Evolutionary conservation across 2,888 invertebrate genomes (phyloP).

Genomic region (Diarsia mendica): DNA sequence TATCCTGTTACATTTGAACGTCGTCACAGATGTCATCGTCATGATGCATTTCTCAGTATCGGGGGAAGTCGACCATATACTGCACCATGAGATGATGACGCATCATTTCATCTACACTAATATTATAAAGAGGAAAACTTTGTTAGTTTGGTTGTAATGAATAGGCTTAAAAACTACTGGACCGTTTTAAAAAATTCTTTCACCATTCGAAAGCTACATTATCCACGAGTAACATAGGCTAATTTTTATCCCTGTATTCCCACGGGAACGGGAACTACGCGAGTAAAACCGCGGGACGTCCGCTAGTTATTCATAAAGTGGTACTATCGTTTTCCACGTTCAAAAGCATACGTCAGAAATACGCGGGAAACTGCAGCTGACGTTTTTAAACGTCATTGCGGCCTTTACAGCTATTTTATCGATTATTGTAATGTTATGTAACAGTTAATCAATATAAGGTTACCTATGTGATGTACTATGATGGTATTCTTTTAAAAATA

Average conservation of each 20-base stretch:
- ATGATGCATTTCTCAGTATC: background rate
- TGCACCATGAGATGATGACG: background rate
- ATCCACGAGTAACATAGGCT: no score
- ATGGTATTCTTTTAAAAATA: background rate
- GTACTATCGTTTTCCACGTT: constrained; percentile 9
- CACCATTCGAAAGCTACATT: no score
- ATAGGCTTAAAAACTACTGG: no score
- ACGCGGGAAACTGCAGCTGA: constrained; percentile 37
- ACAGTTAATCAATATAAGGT: background rate
- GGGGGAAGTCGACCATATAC: background rate
- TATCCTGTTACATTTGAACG: background rate
- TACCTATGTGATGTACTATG: background rate
- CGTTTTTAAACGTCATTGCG: constrained; percentile 26
- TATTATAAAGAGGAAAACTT: no score
- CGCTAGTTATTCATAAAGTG: constrained; percentile 15
- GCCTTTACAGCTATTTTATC: constrained; percentile 6
- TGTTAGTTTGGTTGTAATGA: no score
- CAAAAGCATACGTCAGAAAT: constrained; percentile 26
- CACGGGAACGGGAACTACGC: no score
- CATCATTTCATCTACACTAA: background rate
- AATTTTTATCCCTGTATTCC: no score
- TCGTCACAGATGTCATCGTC: background rate
- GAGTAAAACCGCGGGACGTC: no score
- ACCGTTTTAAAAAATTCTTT: no score
- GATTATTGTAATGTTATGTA: background rate